Evolutionary conservation across 2,797 vertebrate species (phyloP).

Genomic region (Sternarchorhynchus goeldii): DNA sequence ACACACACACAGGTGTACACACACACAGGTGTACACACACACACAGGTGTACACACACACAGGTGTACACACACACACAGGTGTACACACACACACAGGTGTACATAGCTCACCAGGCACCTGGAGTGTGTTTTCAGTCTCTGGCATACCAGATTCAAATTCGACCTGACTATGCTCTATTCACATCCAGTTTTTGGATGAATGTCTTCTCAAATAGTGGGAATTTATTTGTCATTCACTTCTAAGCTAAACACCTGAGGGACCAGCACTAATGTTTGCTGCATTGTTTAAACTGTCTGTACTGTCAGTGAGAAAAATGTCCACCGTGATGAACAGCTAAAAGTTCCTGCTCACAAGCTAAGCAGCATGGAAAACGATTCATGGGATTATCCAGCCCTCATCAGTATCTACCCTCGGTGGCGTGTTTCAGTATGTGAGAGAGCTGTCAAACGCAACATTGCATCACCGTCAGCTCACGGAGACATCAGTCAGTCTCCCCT

Average conservation of each 20-base stretch:
- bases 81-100: slow-evolving; percentile 38
- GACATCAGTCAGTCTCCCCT: slow-evolving; percentile 53
- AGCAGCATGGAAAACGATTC: slow-evolving; percentile 44
- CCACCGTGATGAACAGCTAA: slow-evolving; percentile 8
- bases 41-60: slow-evolving; percentile 40
- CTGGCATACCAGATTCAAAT: slow-evolving; percentile 23
- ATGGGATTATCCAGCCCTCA: slow-evolving; percentile 34
- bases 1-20: slow-evolving; percentile 20
- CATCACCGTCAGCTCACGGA: slow-evolving; percentile 54
- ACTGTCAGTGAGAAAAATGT: neutral
- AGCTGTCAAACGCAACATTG: slow-evolving; percentile 42
- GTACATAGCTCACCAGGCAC: slow-evolving; percentile 27
- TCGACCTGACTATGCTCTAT: slow-evolving; percentile 14
- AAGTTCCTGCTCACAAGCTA: slow-evolving; percentile 22
- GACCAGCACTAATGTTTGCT: neutral
- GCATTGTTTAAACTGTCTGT: neutral
- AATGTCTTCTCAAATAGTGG: neutral
- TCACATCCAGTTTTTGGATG: slow-evolving; percentile 5
- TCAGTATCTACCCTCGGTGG: slow-evolving; percentile 26
- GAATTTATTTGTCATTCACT: too few species aligned
- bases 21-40: slow-evolving; percentile 43
- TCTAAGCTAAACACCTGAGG: too few species aligned
- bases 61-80: neutral
- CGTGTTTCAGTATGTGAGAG: slow-evolving; percentile 24
- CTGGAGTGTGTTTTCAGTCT: slow-evolving; percentile 31